These are phyloP conservation scores for Amphipoea lucens DNA, from an alignment of 2,888 invertebrate species.

Conservation along the genomic window DNA sequence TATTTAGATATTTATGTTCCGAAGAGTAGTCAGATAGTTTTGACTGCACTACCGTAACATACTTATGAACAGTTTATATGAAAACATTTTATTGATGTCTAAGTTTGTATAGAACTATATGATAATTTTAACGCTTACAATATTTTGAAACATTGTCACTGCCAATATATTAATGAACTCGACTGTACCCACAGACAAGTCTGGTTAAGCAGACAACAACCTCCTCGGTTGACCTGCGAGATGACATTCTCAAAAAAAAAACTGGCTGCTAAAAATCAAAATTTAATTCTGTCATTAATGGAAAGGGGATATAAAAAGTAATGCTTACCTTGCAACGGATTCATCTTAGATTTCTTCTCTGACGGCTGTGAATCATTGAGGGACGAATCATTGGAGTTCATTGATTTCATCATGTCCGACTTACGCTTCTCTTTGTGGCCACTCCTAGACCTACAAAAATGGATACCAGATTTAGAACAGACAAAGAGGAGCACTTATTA, in stretches of 20 bases:
- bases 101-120: too few relatives aligned
- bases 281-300: slow-evolving; percentile 7
- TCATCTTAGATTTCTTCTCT: slow-evolving; percentile 87
- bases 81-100: too few relatives aligned
- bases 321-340: slow-evolving; percentile 85
- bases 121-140: too few relatives aligned
- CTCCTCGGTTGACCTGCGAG: background rate
- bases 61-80: too few relatives aligned
- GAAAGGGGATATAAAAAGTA: background rate
- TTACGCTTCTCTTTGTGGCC: slow-evolving; percentile 91
- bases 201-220: background rate
- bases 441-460: slow-evolving; percentile 90
- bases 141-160: too few relatives aligned
- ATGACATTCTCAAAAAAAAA: background rate
- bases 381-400: slow-evolving; percentile 81
- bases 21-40: too few relatives aligned
- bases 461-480: slow-evolving; percentile 2
- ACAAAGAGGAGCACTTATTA: background rate
- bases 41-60: too few relatives aligned
- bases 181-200: too few relatives aligned
- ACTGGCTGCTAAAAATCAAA: slow-evolving; percentile 18
- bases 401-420: slow-evolving; percentile 86
- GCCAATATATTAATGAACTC: too few relatives aligned
- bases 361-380: slow-evolving; percentile 83
- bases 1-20: too few relatives aligned